Base-by-base conservation (phyloP, 2,888 invertebrate species). In the Diadegma fenestrale region DNA sequence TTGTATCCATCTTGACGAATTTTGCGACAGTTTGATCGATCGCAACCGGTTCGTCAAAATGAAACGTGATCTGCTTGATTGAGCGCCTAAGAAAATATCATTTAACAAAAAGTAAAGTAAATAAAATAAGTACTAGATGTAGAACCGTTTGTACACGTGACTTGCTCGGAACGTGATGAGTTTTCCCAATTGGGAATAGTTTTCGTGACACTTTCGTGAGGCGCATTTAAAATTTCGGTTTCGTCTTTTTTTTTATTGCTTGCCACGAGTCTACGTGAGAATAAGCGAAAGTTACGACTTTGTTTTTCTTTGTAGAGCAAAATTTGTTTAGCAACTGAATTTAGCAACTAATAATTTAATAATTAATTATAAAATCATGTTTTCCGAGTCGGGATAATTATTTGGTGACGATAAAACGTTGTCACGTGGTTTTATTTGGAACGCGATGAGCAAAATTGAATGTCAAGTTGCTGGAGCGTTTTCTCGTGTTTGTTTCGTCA, bases 171-270 rank as follows among this genome's bases (percentile, higher is more conserved):
- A 73, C 82, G 73, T 61, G 80, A 72, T 66, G 77, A 22, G 85
- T 88, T 89, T 91, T 89, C 91, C 90, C 91, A 91, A 91, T 91
- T 89, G 76, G 84, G 89, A 92, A 89, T 91, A 88, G 88, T 90
- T 87, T 87, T 87, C 86, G 86, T 85, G 85, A 90, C 88, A 79
- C 63, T 87, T 86, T 84, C 91, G 90, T 90, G 91, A 88, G 86
- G 71, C 86, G 90, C 87, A 91, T 91, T 86, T 10, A 89, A 88
- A 84, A 68, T 41, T 68, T 61, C 51, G 26, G 26, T 14, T 73
- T 30, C 26, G 8, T 37, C 37, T 37, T 12, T 43, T 79, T 64
- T 30, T 69, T 66, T 77, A 37, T 45, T 37, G 37, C 78, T 73
- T n/a, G 19, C 77, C 26, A 43, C 48, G 58, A 22, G 54, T 22